Evolutionary conservation across 2,888 invertebrate species (phyloP).

Genomic region (Scaptomyza caliginosa): DNA sequence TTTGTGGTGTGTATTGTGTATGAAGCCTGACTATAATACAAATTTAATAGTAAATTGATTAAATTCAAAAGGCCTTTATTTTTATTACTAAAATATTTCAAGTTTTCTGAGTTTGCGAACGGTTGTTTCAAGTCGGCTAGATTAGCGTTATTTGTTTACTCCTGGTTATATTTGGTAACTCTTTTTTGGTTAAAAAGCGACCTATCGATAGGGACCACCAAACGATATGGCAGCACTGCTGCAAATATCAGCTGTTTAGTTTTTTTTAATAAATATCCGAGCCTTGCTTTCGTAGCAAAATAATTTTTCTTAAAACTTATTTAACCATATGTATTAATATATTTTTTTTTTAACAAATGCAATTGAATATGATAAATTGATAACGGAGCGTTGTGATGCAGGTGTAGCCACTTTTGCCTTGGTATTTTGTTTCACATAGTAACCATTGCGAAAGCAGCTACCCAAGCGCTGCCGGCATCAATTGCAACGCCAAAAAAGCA

Average conservation of each 20-base stretch:
- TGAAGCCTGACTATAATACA: no score
- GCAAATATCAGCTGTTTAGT: slow-evolving; percentile 27
- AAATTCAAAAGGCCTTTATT: no score
- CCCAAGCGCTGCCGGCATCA: slow-evolving; percentile 42
- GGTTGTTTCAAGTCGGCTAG: no score
- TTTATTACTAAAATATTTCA: no score
- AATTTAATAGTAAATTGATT: no score
- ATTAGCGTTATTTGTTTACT: no score
- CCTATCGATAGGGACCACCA: not conserved
- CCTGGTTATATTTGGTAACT: no score
- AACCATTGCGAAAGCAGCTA: slow-evolving; percentile 82
- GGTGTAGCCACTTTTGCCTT: slow-evolving; percentile 80
- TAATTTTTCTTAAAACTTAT: slow-evolving; percentile 7
- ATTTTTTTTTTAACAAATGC: slow-evolving; percentile 1
- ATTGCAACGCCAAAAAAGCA: slow-evolving; percentile 28
- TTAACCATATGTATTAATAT: slow-evolving; percentile 1
- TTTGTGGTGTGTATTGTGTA: not conserved
- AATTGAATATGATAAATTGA: slow-evolving; percentile 2
- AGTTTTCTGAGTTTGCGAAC: no score
- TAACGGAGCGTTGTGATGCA: slow-evolving; percentile 9
- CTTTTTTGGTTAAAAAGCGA: not conserved
- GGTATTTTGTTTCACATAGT: slow-evolving; percentile 82
- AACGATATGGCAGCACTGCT: slow-evolving; percentile 17
- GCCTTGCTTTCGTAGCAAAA: slow-evolving; percentile 17
- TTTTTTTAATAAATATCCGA: slow-evolving; percentile 8